Percentiles rank a stretch among this genome's conserved stretches.
Evolutionary conservation across 2,888 invertebrate genomes (phyloP).

Genomic region (Tupiocoris notatus): DNA sequence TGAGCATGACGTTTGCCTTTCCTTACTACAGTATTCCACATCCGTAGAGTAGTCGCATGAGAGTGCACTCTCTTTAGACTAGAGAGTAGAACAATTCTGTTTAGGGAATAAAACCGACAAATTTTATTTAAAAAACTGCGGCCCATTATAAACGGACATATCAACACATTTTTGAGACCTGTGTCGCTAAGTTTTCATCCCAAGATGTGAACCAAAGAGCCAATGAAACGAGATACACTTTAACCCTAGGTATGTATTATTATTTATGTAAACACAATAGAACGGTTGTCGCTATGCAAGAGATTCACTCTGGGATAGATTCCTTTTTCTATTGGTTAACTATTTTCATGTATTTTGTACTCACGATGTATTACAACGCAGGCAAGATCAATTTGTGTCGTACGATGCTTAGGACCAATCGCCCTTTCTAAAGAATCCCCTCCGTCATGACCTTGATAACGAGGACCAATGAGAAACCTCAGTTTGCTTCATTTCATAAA

Average conservation of each 20-base stretch:
- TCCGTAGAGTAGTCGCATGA: conserved; percentile 48
- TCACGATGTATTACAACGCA: too few relatives aligned
- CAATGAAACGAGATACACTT: background rate
- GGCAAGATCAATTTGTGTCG: too few relatives aligned
- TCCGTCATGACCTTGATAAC: too few relatives aligned
- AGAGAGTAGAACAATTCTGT: conserved; percentile 39
- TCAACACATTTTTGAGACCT: background rate
- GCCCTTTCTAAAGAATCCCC: too few relatives aligned
- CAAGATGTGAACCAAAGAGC: background rate
- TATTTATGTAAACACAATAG: too few relatives aligned
- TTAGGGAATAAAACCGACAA: background rate
- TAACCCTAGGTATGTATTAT: background rate
- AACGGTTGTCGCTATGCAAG: too few relatives aligned
- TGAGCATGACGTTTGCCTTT: conserved; percentile 43
- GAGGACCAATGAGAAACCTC: too few relatives aligned
- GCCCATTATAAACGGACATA: background rate
- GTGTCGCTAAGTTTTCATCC: background rate
- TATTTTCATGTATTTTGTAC: too few relatives aligned
- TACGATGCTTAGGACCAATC: too few relatives aligned
- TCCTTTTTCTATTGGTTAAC: too few relatives aligned
- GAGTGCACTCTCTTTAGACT: conserved; percentile 45
- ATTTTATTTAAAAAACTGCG: background rate
- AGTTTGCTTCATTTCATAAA: too few relatives aligned
- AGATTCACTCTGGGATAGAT: too few relatives aligned
- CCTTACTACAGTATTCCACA: conserved; percentile 49